Evolutionary conservation across 2,113 vertebrate species (phyloP), one percentile per base, ranked within the genome.

Genomic region (Macquaria australasica): DNA sequence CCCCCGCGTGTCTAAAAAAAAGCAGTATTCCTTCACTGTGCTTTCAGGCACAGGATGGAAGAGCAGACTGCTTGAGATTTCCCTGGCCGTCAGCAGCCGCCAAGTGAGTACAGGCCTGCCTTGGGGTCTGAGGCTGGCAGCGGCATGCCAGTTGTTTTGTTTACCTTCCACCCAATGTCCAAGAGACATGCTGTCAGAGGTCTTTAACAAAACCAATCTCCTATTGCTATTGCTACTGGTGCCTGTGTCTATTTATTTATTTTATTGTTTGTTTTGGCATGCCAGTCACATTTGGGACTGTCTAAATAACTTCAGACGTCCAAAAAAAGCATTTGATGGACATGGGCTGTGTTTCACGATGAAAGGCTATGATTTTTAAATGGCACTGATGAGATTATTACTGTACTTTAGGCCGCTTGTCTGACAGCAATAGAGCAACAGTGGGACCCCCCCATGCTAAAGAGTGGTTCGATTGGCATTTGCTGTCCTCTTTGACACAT

Each of bases 91-190:
- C 69, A 59, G 87, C 81, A 74, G 81, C 79, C 83, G 70, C 82
- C 77, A 63, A 76, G 81, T 77, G 79, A 89, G 63, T 10, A 71
- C 91, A 82, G 71, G 73, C 75, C 64, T 73, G 85, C 87, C 81
- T 71, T 23, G 43, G 78, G 88, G 79, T 88, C 73, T 25, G 56
- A 81, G 59, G 79, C 80, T 91, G 86, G 88, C 88, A 85, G 28
- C 43, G 53, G 25, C 81, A 56, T 50, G 73, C 82, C 89, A 81
- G 81, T 76, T 87, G 90, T 93, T 82, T 88, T 89, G 92, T 95
- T 92, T 89, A 89, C 91, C 88, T 93, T 90, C 91, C 71, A 56
- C 71, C 25, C 84, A 75, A 91, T 85, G 88, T 92, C 91, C 87
- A 84, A 83, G 83, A 94, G 90, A 90, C 88, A 68, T 79, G 84